Evolutionary conservation across 2,113 vertebrate species (phyloP), one percentile per base, ranked within the genome.

Genomic region (Notarius quadriscutis): DNA sequence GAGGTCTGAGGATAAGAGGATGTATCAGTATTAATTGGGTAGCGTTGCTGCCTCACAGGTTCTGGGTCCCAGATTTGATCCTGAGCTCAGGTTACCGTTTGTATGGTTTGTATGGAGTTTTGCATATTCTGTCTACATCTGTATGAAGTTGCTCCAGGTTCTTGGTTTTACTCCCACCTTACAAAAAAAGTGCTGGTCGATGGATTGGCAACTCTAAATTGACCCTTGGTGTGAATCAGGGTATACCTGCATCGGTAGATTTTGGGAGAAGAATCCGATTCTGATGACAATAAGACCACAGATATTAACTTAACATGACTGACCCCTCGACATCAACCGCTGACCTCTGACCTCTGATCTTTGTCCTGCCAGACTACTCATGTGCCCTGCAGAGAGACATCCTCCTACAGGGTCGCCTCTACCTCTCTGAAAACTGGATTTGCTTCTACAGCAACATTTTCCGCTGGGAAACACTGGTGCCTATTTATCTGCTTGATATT

Each of bases 381-480:
- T 99, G 98, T 92, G 98, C 98, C 85, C 97, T 99, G 86, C 98
- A 99, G 91, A 95, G 98, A 92, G 98, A 99, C 94, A 99, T 99
- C 91, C 97, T 99, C 84, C 97, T 99, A 89, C 98, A 99, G 95
- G 98, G 98, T 92, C 97, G 98, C 90, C 98, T 99, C 96, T 99
- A 99, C 98, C 98, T 99, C 97, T 99, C 98, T 0, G 98, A 99
- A 94, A 99, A 99, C 92, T 99, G 98, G 98, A 98, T 99, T 92
- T 99, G 98, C 94, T 99, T 99, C 95, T 99, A 99, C 93, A 99
- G 98, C 96, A 99, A 99, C 97, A 99, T 99, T 94, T 99, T 99
- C 95, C 97, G 98, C 91, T 99, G 98, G 98, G 98, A 99, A 96
- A 99, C 98, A 0, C 95, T 99, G 96, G 98, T 99, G 89, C 92